These are phyloP conservation scores for Oscheius sp. DNA, from an alignment of 2,888 invertebrate genomes.

Conservation along the genomic window DNA sequence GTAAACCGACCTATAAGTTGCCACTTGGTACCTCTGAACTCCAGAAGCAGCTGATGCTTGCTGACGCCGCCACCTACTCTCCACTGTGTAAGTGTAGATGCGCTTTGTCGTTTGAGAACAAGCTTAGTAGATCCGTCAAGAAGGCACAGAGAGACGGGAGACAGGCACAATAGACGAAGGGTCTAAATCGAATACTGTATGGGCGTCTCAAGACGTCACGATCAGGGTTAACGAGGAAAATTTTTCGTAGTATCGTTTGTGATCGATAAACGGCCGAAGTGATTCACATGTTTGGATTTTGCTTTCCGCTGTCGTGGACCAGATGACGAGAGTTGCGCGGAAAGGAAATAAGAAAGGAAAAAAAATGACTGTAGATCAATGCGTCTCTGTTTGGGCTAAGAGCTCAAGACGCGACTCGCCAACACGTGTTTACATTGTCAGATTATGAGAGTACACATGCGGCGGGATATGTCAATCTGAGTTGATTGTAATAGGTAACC, in stretches of 20 bases:
- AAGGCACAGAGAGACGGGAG: constrained; percentile 75
- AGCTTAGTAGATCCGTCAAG: constrained; percentile 77
- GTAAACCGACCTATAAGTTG: constrained; percentile 68
- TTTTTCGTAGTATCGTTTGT: not conserved
- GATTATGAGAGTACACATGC: constrained; percentile 29
- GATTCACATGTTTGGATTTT: constrained; percentile 27
- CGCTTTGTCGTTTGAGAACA: constrained; percentile 73
- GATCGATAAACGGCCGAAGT: constrained; percentile 13
- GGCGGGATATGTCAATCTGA: constrained; percentile 22
- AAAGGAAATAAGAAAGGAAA: not conserved
- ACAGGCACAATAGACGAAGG: constrained; percentile 76
- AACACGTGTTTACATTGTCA: constrained; percentile 29
- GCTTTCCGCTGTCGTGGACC: not conserved
- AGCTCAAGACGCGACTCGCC: constrained; percentile 31
- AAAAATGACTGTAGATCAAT: constrained; percentile 3
- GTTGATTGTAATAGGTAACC: not conserved
- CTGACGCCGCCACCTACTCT: constrained; percentile 76
- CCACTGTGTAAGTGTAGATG: constrained; percentile 77
- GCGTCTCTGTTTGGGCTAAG: constrained; percentile 25
- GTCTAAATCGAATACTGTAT: constrained; percentile 71
- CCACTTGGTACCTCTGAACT: constrained; percentile 77
- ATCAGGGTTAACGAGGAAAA: not conserved
- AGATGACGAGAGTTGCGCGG: not conserved
- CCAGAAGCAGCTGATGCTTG: constrained; percentile 76
- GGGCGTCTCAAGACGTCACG: not conserved